Conservation (phyloP, 2,797 vertebrate species). For the Crenichthys baileyi region DNA sequence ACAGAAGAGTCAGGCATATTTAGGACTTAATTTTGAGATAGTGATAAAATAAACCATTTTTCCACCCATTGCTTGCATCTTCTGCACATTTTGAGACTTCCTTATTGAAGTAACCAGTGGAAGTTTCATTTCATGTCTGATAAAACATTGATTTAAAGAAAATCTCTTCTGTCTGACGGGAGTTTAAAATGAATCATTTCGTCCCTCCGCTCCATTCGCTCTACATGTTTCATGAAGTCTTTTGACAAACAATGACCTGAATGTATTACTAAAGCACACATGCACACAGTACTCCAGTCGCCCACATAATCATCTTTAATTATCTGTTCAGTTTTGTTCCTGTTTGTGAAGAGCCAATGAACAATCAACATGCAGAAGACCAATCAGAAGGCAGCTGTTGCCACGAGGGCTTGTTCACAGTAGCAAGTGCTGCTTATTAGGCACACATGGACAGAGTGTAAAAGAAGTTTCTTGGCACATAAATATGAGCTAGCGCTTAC, state of each 20-base stretch:
- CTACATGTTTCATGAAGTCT: slow-evolving; percentile 46
- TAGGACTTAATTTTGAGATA: not conserved
- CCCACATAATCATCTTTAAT: slow-evolving; percentile 47
- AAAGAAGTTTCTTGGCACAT: not conserved
- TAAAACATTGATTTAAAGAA: not conserved
- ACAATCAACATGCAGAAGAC: slow-evolving; percentile 33
- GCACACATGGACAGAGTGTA: not conserved
- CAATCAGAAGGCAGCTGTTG: slow-evolving; percentile 43
- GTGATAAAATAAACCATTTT: not conserved
- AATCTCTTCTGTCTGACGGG: not conserved
- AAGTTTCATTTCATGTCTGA: not conserved
- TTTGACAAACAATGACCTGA: slow-evolving; percentile 58
- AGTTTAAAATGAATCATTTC: slow-evolving; percentile 5
- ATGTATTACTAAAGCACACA: slow-evolving; percentile 48
- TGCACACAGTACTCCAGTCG: slow-evolving; percentile 18
- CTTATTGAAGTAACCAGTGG: not conserved
- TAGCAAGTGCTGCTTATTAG: not conserved
- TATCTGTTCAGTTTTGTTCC: slow-evolving; percentile 38
- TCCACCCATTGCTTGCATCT: not conserved
- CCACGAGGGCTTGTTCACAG: slow-evolving; percentile 45
- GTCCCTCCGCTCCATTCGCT: slow-evolving; percentile 22
- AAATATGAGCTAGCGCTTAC: not conserved
- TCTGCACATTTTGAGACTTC: not conserved
- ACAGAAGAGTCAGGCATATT: not conserved
- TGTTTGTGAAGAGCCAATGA: slow-evolving; percentile 58